Conservation (phyloP, 2,113 vertebrate genomes). For the Tachycineta bicolor region DNA sequence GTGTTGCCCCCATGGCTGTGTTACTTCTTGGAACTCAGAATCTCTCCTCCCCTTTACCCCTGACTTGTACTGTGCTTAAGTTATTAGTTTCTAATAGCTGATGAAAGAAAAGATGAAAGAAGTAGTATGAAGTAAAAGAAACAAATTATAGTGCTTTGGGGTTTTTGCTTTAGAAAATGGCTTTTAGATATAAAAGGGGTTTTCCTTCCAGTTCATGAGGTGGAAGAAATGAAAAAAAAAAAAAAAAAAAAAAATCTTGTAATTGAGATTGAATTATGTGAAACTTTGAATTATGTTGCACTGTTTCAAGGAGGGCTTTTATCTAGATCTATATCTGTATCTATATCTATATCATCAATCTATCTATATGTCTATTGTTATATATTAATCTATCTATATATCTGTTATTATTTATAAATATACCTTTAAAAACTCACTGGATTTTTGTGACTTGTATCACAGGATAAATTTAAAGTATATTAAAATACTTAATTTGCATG, state of each 20-base stretch:
- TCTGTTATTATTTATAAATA: neutral
- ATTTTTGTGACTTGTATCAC: neutral
- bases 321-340: neutral
- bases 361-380: neutral
- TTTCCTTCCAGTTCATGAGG: neutral
- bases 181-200: neutral
- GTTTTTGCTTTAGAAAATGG: neutral
- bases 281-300: neutral
- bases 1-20: neutral
- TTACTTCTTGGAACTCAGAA: neutral
- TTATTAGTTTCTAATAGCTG: neutral
- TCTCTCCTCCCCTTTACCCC: neutral
- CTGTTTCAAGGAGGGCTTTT: neutral
- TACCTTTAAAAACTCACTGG: neutral
- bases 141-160: neutral
- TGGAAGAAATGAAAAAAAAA: neutral
- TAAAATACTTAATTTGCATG: neutral
- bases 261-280: neutral
- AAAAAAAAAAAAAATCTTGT: neutral
- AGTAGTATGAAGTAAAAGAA: neutral
- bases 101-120: neutral
- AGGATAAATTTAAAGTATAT: neutral
- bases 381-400: neutral
- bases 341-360: neutral
- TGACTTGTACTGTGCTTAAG: neutral